A percentile compares a stretch with the other conserved stretches of the same genome.
phyloP scores from a whole-genome alignment of 2,113 vertebrate genomes.

The Corydoras maculifer region DNA sequence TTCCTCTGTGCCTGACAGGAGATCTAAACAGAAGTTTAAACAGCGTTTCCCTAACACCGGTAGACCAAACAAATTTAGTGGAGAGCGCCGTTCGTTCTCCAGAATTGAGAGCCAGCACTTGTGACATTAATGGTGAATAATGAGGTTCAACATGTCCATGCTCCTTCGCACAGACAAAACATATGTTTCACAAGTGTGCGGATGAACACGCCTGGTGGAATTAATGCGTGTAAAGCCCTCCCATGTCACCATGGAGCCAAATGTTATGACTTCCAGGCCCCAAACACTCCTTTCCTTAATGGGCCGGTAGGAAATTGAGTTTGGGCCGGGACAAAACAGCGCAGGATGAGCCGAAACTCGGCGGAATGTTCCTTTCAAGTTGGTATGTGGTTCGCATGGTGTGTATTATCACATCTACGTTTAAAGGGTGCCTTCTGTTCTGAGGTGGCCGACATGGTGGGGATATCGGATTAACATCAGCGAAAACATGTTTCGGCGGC shows the following conservation, averaged over 20 bases:
- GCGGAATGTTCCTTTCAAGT: constrained; percentile 17
- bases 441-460: background rate
- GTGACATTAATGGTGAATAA: constrained; percentile 46
- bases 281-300: constrained; percentile 2
- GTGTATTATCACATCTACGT: background rate
- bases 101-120: constrained; percentile 2
- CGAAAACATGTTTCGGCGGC: background rate
- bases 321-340: constrained; percentile 17
- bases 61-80: constrained; percentile 13
- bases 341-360: constrained; percentile 6
- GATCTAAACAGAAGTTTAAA: constrained; percentile 51
- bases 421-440: background rate
- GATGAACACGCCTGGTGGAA: constrained; percentile 14
- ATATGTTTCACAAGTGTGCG: constrained; percentile 51
- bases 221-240: constrained; percentile 23
- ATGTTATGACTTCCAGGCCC: constrained; percentile 23
- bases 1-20: constrained; percentile 54
- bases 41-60: constrained; percentile 38
- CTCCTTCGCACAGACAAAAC: constrained; percentile 59
- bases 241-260: constrained; percentile 27
- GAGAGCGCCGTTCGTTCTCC: background rate
- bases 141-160: constrained; percentile 55
- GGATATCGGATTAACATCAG: background rate
- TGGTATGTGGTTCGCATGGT: background rate
- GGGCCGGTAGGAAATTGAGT: constrained; percentile 26